Percentiles rank a stretch among this genome's conserved stretches.
Conservation (phyloP, 2,888 invertebrate species). For the Physocephala rufipes region DNA sequence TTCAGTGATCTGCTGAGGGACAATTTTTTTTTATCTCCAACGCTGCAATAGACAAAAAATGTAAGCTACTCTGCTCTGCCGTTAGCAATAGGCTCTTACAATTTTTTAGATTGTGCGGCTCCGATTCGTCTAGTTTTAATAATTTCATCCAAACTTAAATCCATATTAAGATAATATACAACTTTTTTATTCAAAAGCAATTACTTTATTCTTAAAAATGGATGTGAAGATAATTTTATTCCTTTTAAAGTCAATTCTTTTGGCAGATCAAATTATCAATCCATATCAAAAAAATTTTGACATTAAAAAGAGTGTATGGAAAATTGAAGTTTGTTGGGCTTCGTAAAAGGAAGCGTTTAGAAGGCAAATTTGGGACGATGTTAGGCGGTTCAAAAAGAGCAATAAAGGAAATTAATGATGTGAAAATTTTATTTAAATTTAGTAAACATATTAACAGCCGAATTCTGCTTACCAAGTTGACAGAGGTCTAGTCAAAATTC, state of each 20-base stretch:
- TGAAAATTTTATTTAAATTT: too few species aligned
- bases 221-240: neutral
- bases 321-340: constrained; percentile 41
- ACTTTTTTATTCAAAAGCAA: neutral
- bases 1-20: constrained; percentile 41
- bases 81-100: constrained; percentile 43
- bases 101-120: constrained; percentile 41
- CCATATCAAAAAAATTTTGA: constrained; percentile 18
- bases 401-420: too few species aligned
- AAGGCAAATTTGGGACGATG: too few species aligned
- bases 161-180: constrained; percentile 45
- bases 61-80: neutral
- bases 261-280: neutral
- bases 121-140: constrained; percentile 54
- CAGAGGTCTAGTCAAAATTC: too few species aligned
- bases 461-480: too few species aligned
- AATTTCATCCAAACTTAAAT: constrained; percentile 59
- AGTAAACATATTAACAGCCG: too few species aligned
- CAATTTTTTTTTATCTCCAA: constrained; percentile 13
- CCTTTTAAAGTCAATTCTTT: neutral
- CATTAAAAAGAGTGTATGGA: neutral
- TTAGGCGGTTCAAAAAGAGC: too few species aligned
- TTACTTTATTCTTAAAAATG: neutral
- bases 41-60: constrained; percentile 1
- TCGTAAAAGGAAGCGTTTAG: constrained; percentile 20